Conservation (phyloP, 2,888 invertebrate species). For the Xylota sylvarum region DNA sequence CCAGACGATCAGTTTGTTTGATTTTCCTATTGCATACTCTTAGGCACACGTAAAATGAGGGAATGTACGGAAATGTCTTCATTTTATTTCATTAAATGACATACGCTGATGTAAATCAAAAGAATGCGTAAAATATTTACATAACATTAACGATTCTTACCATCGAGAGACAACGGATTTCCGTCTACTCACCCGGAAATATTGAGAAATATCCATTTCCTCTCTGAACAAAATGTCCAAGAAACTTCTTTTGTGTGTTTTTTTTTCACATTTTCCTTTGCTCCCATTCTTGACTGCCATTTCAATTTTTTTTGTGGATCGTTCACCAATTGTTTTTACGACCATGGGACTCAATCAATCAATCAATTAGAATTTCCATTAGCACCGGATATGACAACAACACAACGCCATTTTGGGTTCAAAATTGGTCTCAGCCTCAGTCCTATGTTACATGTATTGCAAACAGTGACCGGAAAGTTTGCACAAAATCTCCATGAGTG, state of each 20-base stretch:
- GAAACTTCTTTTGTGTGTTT: not conserved
- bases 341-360: conserved; percentile 78
- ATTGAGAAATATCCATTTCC: not conserved
- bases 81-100: too few species aligned
- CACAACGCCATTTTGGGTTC: conserved; percentile 77
- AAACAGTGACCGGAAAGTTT: conserved; percentile 68
- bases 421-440: conserved; percentile 33
- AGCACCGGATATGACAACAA: conserved; percentile 80
- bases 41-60: not conserved
- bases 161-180: not conserved
- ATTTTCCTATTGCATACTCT: not conserved
- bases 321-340: conserved; percentile 40
- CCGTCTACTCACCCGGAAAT: conserved; percentile 7
- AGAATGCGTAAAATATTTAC: not conserved
- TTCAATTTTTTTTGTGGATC: conserved; percentile 15
- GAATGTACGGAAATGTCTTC: not conserved
- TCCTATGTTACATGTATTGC: not conserved
- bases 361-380: conserved; percentile 81
- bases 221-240: not conserved
- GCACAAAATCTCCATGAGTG: conserved; percentile 70
- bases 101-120: too few species aligned
- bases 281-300: not conserved
- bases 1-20: not conserved
- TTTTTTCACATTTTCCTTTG: not conserved
- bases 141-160: not conserved